A percentile compares a stretch with the other conserved stretches of the same genome.
These are phyloP conservation scores for Eremophila alpestris DNA, from an alignment of 2,797 vertebrate genomes.

Conservation along the genomic window DNA sequence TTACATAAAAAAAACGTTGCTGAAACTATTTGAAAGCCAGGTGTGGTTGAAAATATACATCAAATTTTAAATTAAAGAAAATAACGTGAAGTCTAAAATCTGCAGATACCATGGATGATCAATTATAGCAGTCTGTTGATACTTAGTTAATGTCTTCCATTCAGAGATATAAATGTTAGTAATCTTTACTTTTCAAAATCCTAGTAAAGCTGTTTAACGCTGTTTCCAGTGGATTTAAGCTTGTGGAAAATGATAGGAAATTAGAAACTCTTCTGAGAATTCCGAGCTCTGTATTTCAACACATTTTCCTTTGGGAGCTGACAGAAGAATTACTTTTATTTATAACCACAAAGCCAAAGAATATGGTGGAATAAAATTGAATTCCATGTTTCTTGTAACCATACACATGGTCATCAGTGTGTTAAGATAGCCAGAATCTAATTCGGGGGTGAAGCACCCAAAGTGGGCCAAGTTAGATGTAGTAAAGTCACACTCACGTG, in stretches of 20 bases:
- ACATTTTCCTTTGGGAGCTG: background rate
- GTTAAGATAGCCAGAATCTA: background rate
- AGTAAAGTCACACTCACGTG: fast-evolving
- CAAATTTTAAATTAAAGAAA: background rate
- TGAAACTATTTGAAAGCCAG: background rate
- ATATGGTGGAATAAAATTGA: background rate
- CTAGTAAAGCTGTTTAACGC: background rate
- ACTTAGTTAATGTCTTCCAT: background rate
- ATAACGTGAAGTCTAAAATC: background rate
- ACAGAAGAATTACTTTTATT: background rate
- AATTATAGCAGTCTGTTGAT: background rate
- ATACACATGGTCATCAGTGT: background rate
- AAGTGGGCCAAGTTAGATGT: background rate
- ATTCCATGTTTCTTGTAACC: background rate
- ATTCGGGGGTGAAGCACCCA: background rate
- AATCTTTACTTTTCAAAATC: background rate
- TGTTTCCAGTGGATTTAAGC: background rate
- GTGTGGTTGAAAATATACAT: background rate
- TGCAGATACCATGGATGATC: background rate
- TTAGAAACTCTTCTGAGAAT: background rate
- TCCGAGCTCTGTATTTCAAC: background rate
- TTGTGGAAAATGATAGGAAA: background rate
- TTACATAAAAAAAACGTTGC: background rate
- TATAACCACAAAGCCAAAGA: background rate
- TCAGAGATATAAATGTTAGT: background rate